phyloP scores from a whole-genome alignment of 2,888 invertebrate genomes.

The Caenorhabditis doughertyi region DNA sequence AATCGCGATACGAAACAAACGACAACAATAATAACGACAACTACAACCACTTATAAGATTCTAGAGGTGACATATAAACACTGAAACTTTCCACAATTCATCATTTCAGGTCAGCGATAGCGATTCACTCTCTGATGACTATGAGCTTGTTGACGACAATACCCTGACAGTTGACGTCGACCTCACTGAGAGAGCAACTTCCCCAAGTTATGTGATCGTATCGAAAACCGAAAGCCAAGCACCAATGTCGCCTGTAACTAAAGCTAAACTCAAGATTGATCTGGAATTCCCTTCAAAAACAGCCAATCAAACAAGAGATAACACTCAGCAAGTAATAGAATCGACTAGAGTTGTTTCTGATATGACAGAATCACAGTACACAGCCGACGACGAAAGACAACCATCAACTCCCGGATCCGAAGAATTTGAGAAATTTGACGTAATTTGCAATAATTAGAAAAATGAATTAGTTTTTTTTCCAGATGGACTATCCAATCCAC shows the following conservation, averaged over 20 bases:
- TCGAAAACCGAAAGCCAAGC: slow-evolving; percentile 68
- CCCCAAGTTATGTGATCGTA: slow-evolving; percentile 72
- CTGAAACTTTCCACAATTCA: neutral
- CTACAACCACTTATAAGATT: slow-evolving; percentile 80
- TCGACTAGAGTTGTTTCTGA: slow-evolving; percentile 35
- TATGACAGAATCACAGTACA: slow-evolving; percentile 58
- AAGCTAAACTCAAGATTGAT: slow-evolving; percentile 66
- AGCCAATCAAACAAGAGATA: slow-evolving; percentile 2
- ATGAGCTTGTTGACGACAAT: slow-evolving; percentile 70
- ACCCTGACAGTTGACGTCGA: slow-evolving; percentile 75
- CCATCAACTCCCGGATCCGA: slow-evolving; percentile 52
- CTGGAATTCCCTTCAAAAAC: slow-evolving; percentile 46
- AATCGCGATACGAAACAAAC: slow-evolving; percentile 78
- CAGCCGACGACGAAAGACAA: slow-evolving; percentile 61
- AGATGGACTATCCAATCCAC: slow-evolving; percentile 50
- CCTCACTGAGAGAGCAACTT: slow-evolving; percentile 65
- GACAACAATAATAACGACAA: slow-evolving; percentile 82
- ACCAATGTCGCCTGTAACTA: slow-evolving; percentile 68
- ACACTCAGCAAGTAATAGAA: neutral
- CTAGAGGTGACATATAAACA: slow-evolving; percentile 58
- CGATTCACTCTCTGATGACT: slow-evolving; percentile 67
- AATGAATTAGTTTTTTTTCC: neutral
- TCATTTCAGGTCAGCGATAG: slow-evolving; percentile 68
- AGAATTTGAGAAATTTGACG: slow-evolving; percentile 61
- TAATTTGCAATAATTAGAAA: neutral